Conservation (phyloP, 2,797 vertebrate genomes). For the Todus mexicanus region DNA sequence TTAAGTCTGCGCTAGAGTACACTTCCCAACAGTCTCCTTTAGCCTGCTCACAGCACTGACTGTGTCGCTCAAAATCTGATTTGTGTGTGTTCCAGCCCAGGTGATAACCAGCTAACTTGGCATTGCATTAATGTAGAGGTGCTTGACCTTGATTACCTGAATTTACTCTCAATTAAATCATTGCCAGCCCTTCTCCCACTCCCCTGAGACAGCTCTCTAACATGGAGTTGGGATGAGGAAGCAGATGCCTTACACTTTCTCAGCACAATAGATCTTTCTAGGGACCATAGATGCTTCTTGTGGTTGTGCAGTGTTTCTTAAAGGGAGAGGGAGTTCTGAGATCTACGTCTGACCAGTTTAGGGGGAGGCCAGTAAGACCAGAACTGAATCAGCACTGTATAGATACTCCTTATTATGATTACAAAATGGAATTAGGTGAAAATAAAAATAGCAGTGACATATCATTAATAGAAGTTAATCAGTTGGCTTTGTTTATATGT, state of each 20-base stretch:
- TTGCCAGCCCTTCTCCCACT: neutral
- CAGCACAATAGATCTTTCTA: neutral
- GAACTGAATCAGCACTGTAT: neutral
- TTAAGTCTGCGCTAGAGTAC: neutral
- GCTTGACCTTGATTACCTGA: neutral
- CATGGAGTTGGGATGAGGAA: neutral
- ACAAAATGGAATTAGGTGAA: neutral
- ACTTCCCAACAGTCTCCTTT: neutral
- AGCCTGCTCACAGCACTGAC: neutral
- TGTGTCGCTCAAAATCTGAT: neutral
- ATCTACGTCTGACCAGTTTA: neutral
- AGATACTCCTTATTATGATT: neutral
- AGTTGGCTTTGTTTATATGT: neutral
- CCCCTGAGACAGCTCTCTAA: neutral
- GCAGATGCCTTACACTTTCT: neutral
- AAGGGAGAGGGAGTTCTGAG: neutral
- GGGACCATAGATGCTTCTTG: neutral
- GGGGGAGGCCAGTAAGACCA: neutral
- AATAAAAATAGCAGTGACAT: neutral
- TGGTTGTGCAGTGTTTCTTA: neutral
- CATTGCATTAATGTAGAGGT: neutral
- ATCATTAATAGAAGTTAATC: neutral
- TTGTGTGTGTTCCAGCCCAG: neutral
- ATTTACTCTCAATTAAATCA: neutral
- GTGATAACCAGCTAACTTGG: neutral